Percentiles rank a stretch among this genome's conserved stretches.
phyloP scores from a whole-genome alignment of 2,113 vertebrate species.

The Naja naja region DNA sequence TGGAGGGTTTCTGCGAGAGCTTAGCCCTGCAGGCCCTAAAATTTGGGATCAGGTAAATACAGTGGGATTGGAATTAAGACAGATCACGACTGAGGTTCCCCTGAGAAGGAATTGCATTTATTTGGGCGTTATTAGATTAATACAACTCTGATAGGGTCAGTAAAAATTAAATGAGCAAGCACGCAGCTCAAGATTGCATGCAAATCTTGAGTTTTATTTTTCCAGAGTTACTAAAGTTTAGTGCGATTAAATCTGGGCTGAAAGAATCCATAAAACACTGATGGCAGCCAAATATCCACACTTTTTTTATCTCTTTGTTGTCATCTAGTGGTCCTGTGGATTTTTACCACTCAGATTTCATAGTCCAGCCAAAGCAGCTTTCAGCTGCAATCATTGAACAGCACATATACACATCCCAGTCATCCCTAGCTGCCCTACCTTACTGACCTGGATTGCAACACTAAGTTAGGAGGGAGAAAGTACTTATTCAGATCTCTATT shows the following conservation, averaged over 20 bases:
- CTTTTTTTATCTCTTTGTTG: not conserved
- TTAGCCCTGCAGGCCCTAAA: conserved; percentile 70
- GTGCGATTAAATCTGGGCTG: not conserved
- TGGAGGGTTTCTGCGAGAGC: conserved; percentile 74
- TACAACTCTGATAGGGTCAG: not conserved
- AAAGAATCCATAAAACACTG: not conserved
- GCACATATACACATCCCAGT: not conserved
- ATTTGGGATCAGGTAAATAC: conserved; percentile 71
- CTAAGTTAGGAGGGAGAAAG: not conserved
- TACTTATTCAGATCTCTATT: not conserved
- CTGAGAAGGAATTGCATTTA: not conserved
- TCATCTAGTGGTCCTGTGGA: not conserved
- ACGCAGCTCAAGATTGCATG: not conserved
- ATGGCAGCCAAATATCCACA: not conserved
- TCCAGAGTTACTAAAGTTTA: not conserved
- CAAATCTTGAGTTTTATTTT: not conserved
- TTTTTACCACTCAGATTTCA: not conserved
- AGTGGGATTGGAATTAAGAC: not conserved
- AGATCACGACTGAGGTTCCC: not conserved
- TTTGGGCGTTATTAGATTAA: not conserved
- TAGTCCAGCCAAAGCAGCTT: not conserved
- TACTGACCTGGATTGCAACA: not conserved
- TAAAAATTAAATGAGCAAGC: not conserved
- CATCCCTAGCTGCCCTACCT: not conserved
- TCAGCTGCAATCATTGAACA: not conserved